Evolutionary conservation across 1,140 invertebrate genomes (phyloP).

Genomic region (Tigriopus japonicus): DNA sequence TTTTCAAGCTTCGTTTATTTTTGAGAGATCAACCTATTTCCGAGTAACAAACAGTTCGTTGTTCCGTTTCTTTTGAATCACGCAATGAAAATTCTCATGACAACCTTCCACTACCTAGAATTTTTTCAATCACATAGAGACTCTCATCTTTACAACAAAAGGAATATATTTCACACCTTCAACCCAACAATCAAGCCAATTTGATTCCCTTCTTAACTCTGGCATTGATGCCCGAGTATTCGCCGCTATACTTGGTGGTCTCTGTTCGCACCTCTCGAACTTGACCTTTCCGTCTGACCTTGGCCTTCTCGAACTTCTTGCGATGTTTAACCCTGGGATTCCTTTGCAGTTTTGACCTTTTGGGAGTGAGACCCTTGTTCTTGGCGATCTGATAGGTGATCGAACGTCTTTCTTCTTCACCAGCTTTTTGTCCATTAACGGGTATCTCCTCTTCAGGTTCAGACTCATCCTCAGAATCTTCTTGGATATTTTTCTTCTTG

Average conservation of each 20-base stretch:
- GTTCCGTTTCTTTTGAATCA: too few species aligned
- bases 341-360: conserved; percentile 66
- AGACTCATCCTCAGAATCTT: conserved; percentile 18
- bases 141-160: too few species aligned
- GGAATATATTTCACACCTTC: too few species aligned
- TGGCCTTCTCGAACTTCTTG: conserved; percentile 71
- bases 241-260: conserved; percentile 56
- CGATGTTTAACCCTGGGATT: conserved; percentile 87
- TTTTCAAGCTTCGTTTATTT: too few species aligned
- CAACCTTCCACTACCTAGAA: too few species aligned
- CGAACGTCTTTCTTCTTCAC: conserved; percentile 40
- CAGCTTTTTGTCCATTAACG: conserved; percentile 19
- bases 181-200: conserved; percentile 20
- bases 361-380: conserved; percentile 77
- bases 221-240: conserved; percentile 74
- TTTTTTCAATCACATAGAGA: too few species aligned
- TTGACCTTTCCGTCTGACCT: conserved; percentile 70
- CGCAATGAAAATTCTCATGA: too few species aligned
- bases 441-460: conserved; percentile 14
- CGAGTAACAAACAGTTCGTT: too few species aligned
- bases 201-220: conserved; percentile 57
- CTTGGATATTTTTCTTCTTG: conserved; percentile 16
- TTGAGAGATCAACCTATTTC: too few species aligned
- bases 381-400: conserved; percentile 86
- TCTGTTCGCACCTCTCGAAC: conserved; percentile 54